Base-by-base conservation (phyloP, 2,888 invertebrate genomes). In the Malthinus seriepunctatus region DNA sequence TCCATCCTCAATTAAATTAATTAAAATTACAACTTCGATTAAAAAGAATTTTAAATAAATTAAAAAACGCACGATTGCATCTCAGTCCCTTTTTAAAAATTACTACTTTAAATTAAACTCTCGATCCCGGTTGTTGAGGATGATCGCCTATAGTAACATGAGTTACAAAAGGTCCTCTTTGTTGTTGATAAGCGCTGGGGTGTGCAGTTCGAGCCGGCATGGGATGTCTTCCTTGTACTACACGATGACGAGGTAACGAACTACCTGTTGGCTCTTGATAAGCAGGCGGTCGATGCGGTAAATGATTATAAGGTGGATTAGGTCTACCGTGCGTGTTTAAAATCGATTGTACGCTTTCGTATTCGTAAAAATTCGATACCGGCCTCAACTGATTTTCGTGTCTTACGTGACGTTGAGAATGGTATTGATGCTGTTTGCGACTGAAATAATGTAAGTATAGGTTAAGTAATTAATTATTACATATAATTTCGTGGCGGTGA, bases 321-420 rank as follows among this genome's bases (percentile, higher is more conserved):
- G 63, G 44, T 63, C 68, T 57, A 56, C 67, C 64, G 51, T 71
- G 63, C 54, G 63, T 67, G 71, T 76, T 76, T 72, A 79, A 78
- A 73, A 85, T 77, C 80, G 88, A 83, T 67, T 89, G 89, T 32
- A 90, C 87, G 66, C 86, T 89, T 76, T 92, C 92, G 77, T 92
- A 92, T 77, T 93, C 92, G 78, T 91, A 92, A 78, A 88, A 91
- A 79, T 90, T 92, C 60, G 91, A 91, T 62, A 88, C 86, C 4
- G 92, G 91, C 11, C 92, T 82, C 48, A 82, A 78, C 68, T 77
- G 84, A 51, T 75, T 81, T 11, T 70, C 69, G 32, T 68, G 67
- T 47, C 78, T 75, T 1, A 81, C 78, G 34, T 82, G 77, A 49
- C 83, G 78, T 62, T 85, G 82, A 5, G 86, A 86, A 73, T 86